Percentiles rank a stretch among this genome's conserved stretches.
These are phyloP conservation scores for Sesia bembeciformis DNA, from an alignment of 2,888 invertebrate genomes.

Conservation along the genomic window DNA sequence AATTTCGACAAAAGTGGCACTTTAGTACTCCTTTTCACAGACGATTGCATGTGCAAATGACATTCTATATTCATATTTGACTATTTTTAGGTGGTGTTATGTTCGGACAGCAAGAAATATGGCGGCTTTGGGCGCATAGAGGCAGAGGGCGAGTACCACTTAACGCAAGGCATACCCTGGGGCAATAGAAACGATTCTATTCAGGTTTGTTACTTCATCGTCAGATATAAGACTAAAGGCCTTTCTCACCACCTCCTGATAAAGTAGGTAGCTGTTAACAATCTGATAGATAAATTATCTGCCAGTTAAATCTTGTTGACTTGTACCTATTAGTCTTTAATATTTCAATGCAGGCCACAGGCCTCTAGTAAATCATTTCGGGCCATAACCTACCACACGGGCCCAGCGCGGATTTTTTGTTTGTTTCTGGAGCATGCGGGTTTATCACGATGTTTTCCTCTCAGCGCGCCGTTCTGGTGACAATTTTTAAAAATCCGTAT, in stretches of 20 bases:
- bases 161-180: conserved; percentile 56
- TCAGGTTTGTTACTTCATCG: conserved; percentile 41
- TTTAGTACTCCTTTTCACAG: too few species aligned
- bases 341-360: not conserved
- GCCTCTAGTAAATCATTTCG: too few species aligned
- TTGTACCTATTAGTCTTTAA: not conserved
- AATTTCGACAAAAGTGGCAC: too few species aligned
- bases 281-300: too few species aligned
- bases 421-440: too few species aligned
- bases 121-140: conserved; percentile 65
- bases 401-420: too few species aligned
- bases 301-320: too few species aligned
- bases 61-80: not conserved
- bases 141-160: conserved; percentile 40
- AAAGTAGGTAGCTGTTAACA: too few species aligned
- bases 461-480: too few species aligned
- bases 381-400: too few species aligned
- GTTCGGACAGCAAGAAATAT: conserved; percentile 61
- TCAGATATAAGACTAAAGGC: not conserved
- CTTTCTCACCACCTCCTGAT: not conserved
- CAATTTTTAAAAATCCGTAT: too few species aligned
- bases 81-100: conserved; percentile 46
- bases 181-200: conserved; percentile 66
- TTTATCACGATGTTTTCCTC: too few species aligned
- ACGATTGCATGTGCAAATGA: not conserved